Percentiles rank a stretch among this genome's conserved stretches.
Evolutionary conservation across 1,140 invertebrate genomes (phyloP).

Genomic region (Probaryconus sp.): DNA sequence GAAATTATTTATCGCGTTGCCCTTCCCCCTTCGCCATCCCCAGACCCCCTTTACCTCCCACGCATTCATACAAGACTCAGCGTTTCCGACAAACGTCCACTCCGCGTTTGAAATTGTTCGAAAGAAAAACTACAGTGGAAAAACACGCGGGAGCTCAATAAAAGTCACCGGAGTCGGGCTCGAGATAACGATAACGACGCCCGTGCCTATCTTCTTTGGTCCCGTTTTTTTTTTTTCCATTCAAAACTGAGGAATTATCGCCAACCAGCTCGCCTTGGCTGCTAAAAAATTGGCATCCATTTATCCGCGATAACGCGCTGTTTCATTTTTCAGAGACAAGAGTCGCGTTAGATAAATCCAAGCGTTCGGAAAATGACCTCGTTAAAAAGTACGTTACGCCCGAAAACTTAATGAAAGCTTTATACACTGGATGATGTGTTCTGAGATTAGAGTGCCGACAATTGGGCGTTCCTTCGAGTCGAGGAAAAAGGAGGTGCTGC

Average conservation of each 20-base stretch:
- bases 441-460: constrained; percentile 36
- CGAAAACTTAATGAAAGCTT: no score
- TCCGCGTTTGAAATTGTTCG: constrained; percentile 45
- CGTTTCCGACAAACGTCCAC: constrained; percentile 55
- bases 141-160: constrained; percentile 31
- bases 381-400: no score
- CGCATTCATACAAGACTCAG: constrained; percentile 51
- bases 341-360: no score
- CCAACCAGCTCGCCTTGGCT: background rate
- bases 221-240: constrained; percentile 16
- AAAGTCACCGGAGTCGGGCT: constrained; percentile 36
- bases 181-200: constrained; percentile 19
- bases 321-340: constrained; percentile 10
- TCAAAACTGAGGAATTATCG: constrained; percentile 22
- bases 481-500: no score
- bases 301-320: background rate
- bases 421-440: no score
- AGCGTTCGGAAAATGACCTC: no score
- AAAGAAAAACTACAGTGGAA: constrained; percentile 27
- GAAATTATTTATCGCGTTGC: constrained; percentile 60
- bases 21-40: no score
- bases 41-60: constrained; percentile 24
- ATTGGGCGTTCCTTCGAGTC: background rate
- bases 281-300: constrained; percentile 14
- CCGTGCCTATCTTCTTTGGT: no score